Evolutionary conservation across 2,113 vertebrate species (phyloP).

Genomic region (Mesocricetus auratus): DNA sequence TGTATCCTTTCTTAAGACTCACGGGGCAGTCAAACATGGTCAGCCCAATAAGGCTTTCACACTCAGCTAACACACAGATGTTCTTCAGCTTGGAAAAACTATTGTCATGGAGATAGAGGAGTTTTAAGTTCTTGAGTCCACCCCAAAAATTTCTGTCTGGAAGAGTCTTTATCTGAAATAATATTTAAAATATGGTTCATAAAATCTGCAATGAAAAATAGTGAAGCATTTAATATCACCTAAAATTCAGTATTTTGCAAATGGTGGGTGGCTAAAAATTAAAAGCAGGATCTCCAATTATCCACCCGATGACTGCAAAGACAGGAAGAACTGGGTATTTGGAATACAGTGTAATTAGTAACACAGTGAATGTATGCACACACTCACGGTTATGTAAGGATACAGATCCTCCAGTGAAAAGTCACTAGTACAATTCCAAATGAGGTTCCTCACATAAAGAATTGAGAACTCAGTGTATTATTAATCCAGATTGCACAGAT

Average conservation of each 20-base stretch:
- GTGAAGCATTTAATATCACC: constrained; percentile 35
- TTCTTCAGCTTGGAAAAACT: constrained; percentile 78
- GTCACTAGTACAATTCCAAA: background rate
- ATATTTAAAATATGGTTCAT: constrained; percentile 42
- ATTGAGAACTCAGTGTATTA: background rate
- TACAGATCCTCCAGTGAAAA: background rate
- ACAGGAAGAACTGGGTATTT: background rate
- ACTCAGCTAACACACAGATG: constrained; percentile 82
- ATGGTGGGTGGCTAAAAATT: background rate
- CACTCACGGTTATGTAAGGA: too few species aligned
- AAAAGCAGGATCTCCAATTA: background rate
- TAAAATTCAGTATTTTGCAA: background rate
- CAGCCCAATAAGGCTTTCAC: constrained; percentile 82
- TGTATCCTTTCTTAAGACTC: constrained; percentile 85
- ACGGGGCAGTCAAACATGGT: constrained; percentile 86
- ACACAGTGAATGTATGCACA: background rate
- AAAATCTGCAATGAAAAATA: background rate
- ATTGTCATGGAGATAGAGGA: constrained; percentile 88
- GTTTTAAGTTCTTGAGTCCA: constrained; percentile 79
- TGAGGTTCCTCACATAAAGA: background rate
- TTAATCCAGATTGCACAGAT: too few species aligned
- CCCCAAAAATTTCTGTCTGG: constrained; percentile 85
- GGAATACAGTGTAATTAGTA: background rate
- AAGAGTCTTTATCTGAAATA: constrained; percentile 84
- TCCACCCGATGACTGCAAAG: background rate